A percentile compares a stretch with the other conserved stretches of the same genome.
Conservation (phyloP, 2,888 invertebrate species). For the Galerucella calmariensis region DNA sequence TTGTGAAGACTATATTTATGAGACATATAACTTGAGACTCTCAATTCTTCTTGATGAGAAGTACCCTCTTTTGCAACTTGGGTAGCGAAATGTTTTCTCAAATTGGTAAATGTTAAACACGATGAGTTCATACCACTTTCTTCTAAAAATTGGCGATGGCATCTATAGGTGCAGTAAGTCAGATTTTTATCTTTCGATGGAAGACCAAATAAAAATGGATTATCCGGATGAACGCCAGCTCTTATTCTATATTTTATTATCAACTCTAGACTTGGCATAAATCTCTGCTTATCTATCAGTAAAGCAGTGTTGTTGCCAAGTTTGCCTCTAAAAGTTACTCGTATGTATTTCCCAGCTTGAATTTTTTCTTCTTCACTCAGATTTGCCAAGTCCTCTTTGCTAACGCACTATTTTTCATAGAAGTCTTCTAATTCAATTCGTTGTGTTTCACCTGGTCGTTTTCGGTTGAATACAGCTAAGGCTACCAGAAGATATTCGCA, state of each 20-base stretch:
- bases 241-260: slow-evolving; percentile 14
- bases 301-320: slow-evolving; percentile 20
- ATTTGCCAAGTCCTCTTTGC: not conserved
- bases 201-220: slow-evolving; percentile 23
- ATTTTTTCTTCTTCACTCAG: slow-evolving; percentile 14
- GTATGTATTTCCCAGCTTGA: slow-evolving; percentile 21
- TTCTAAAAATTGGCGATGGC: slow-evolving; percentile 27
- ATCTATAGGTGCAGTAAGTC: slow-evolving; percentile 24
- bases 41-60: not conserved
- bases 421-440: slow-evolving; percentile 1
- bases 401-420: not conserved
- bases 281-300: slow-evolving; percentile 10
- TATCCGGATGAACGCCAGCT: slow-evolving; percentile 18
- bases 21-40: slow-evolving; percentile 19
- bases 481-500: too few relatives aligned
- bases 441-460: slow-evolving; percentile 6
- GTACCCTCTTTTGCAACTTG: slow-evolving; percentile 20
- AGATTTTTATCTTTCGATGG: slow-evolving; percentile 22
- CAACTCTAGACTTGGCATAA: slow-evolving; percentile 10
- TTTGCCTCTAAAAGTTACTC: slow-evolving; percentile 18
- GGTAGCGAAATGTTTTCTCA: slow-evolving; percentile 31
- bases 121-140: slow-evolving; percentile 16
- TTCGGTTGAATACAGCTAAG: not conserved
- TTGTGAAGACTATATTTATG: slow-evolving; percentile 26
- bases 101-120: slow-evolving; percentile 22